A percentile compares a stretch with the other conserved stretches of the same genome.
These are phyloP conservation scores for Scotopteryx bipunctaria DNA, from an alignment of 2,888 invertebrate genomes.

Conservation along the genomic window DNA sequence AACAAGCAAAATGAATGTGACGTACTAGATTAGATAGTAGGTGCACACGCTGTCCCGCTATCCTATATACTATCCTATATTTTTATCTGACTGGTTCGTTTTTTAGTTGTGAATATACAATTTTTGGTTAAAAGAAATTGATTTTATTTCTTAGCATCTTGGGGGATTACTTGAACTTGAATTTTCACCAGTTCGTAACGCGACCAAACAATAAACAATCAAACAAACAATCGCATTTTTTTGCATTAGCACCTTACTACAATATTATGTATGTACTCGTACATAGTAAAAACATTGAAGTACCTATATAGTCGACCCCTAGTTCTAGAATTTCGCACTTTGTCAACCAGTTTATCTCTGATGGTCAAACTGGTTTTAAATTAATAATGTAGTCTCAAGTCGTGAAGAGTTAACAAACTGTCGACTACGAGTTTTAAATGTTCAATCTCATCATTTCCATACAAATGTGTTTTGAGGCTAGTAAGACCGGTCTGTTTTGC, in stretches of 20 bases:
- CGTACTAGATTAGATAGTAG: slow-evolving; percentile 8
- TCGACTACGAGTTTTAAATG: slow-evolving; percentile 30
- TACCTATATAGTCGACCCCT: too few species aligned
- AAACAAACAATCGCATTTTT: too few species aligned
- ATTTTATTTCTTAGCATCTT: too few species aligned
- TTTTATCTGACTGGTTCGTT: neutral
- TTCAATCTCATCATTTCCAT: slow-evolving; percentile 53
- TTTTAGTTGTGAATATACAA: too few species aligned
- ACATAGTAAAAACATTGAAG: too few species aligned
- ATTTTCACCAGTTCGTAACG: too few species aligned
- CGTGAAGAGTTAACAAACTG: slow-evolving; percentile 8
- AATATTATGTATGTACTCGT: too few species aligned
- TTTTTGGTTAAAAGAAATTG: too few species aligned
- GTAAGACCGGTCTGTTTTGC: slow-evolving; percentile 60
- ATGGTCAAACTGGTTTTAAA: slow-evolving; percentile 7
- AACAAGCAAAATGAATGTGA: slow-evolving; percentile 16
- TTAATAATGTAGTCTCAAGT: slow-evolving; percentile 10
- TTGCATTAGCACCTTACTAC: neutral
- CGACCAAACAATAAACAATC: too few species aligned
- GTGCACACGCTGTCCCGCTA: neutral
- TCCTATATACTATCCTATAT: too few species aligned
- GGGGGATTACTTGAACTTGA: too few species aligned
- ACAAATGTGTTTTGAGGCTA: slow-evolving; percentile 56
- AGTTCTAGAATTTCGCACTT: neutral
- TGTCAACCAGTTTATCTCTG: slow-evolving; percentile 26